Evolutionary conservation across 2,113 vertebrate species (phyloP), one percentile per base, ranked within the genome.

Genomic region (Psilopogon haemacephalus): DNA sequence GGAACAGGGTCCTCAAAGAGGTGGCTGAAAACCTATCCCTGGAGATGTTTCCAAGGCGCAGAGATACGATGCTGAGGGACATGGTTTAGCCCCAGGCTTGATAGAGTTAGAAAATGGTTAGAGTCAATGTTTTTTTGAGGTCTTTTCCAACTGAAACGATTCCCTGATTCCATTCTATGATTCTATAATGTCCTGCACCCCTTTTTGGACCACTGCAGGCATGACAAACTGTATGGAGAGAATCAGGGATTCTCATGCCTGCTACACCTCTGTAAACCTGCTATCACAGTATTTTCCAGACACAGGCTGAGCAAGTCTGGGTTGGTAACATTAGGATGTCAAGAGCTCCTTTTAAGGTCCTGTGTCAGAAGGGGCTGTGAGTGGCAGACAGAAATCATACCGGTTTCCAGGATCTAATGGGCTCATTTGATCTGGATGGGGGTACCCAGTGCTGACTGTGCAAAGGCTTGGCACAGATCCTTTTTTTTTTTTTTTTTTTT

Each of bases 401-500:
- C 4, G 12, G 48, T 48, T 69, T 71, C 24, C 28, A 58, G 73
- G 40, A 23, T 62, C 64, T 55, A 17, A 71, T 30, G 19, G 42
- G 38, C 15, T 21, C 6, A 24, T 48, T 32, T 81, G 8, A 44
- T 60, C 30, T 3, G 1, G 16, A n/a, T 7, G 44, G 2, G 60
- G 15, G 28, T 16, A 56, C 5, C 5, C 1, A 5, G 5, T 42
- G 15, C 12, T 72, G 32, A 33, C 11, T 67, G 24, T 32, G 6
- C 32, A 63, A 87, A 40, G 6, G 1, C 1, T 18, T 73, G 0
- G 0, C 24, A 48, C 0, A 1, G 13, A 48, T 30, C 6, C 42
- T 10, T 35, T 84, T 83, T 48, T 58, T 60, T 76, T 88, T 74
- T 10, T 40, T 35, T 80, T 86, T 48, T 54, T 60, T 76, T 90